phyloP scores from a whole-genome alignment of 2,888 invertebrate genomes.

The Drosophila vallismaia region DNA sequence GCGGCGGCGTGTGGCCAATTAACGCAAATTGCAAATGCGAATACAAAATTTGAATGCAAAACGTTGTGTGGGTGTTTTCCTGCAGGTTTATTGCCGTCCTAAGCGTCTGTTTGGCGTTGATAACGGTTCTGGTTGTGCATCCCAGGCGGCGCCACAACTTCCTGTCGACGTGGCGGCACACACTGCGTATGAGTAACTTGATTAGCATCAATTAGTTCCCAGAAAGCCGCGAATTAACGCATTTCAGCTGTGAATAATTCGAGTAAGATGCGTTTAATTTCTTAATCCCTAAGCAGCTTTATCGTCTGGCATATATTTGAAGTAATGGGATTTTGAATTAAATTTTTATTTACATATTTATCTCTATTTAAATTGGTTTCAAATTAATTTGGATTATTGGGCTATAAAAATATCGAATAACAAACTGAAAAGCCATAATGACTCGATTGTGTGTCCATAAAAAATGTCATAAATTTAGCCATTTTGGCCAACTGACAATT shows the following conservation, averaged over 20 bases:
- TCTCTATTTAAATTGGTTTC: not conserved
- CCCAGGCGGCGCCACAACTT: constrained; percentile 25
- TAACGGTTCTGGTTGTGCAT: constrained; percentile 43
- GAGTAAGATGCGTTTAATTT: constrained; percentile 1
- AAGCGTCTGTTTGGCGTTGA: constrained; percentile 71
- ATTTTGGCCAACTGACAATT: constrained; percentile 30
- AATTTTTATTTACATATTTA: too few species aligned
- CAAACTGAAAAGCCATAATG: constrained; percentile 18
- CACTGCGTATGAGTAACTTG: constrained; percentile 75
- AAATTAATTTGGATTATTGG: not conserved
- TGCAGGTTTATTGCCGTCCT: constrained; percentile 60
- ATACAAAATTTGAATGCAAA: constrained; percentile 36
- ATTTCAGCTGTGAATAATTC: constrained; percentile 46
- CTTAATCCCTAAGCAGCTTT: constrained; percentile 31
- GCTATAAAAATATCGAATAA: not conserved
- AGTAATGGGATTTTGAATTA: constrained; percentile 2
- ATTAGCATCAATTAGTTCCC: constrained; percentile 71
- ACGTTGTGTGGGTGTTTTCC: constrained; percentile 3
- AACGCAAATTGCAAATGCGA: constrained; percentile 59
- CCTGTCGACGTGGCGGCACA: constrained; percentile 36
- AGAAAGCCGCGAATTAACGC: constrained; percentile 58
- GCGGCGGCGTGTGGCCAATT: constrained; percentile 68
- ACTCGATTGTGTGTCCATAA: constrained; percentile 30
- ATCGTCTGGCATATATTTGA: constrained; percentile 19
- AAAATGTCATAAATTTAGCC: constrained; percentile 14